Base-by-base conservation (phyloP, 2,888 invertebrate genomes). In the Clivina fossor region DNA sequence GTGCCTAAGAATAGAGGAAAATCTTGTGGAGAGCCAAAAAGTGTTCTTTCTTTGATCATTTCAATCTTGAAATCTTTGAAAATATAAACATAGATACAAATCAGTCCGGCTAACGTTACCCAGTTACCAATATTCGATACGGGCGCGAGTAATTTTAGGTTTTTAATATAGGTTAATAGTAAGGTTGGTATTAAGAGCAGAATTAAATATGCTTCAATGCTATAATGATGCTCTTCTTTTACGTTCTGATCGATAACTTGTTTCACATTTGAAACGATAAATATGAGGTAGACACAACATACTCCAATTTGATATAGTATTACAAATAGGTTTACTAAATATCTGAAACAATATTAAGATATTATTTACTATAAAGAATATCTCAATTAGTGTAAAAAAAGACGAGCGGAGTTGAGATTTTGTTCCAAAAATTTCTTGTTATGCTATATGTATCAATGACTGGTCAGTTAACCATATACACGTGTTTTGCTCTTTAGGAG, bases 181-280 rank as follows among this genome's bases (percentile, higher is more conserved):
- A 50, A 15, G 5, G 20, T 8, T 9, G 30, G 32, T 11, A 40
- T 13, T 13, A 50, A 15, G 4, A 32, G 9, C 2, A 40, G 5
- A n/a, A 50, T 28, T 15, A 41, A 4, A 11, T 41, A 50, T 2
- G 15, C 32, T 32, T 30, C 41, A n/a, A 13, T 2, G 16, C 32
- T 41, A 9, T 41, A 20, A 32, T 32, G 50, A 13, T 16, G 8
- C 4, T 44, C 13, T 3, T 30, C 11, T n/a, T 11, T 7, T 28
- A 32, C 41, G 30, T 49, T n/a, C 3, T 15, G 4, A 51, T 60
- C 56, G n/a, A 55, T 20, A 11, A 58, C 28, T 13, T 32, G 16
- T 56, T 60, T 55, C 7, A 51, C 2, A 19, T 54, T 58, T 2
- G 28, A 4, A 4, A n/a, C 50, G 8, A 51, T 50, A 20, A 60